Percentiles rank a stretch among this genome's conserved stretches.
These are phyloP conservation scores for Venustoraphidia nigricollis DNA, from an alignment of 2,888 invertebrate species.

Conservation along the genomic window DNA sequence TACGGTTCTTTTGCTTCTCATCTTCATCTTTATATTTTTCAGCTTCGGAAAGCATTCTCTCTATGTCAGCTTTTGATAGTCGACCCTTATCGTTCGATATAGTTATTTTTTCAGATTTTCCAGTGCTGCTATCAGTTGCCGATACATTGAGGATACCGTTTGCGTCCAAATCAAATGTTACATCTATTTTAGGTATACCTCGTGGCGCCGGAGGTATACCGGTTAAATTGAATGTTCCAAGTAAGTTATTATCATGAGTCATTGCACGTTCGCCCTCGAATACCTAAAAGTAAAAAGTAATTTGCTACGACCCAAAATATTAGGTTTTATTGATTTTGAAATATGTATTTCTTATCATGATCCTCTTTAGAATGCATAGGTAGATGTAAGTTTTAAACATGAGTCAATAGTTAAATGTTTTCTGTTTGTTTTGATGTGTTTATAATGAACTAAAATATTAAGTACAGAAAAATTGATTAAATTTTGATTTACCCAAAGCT, in stretches of 20 bases:
- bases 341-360: no score
- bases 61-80: slow-evolving; percentile 73
- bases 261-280: slow-evolving; percentile 78
- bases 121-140: slow-evolving; percentile 61
- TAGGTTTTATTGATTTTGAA: no score
- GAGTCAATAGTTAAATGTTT: no score
- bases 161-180: slow-evolving; percentile 78
- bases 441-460: no score
- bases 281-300: slow-evolving; percentile 29
- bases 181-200: slow-evolving; percentile 59
- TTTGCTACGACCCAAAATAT: background rate
- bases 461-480: no score
- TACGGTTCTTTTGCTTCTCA: slow-evolving; percentile 48
- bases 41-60: slow-evolving; percentile 68
- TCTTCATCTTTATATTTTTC: slow-evolving; percentile 66
- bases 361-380: no score
- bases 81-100: slow-evolving; percentile 80
- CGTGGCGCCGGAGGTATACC: slow-evolving; percentile 78
- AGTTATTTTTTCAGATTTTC: slow-evolving; percentile 61
- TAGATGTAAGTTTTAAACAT: no score
- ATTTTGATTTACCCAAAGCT: no score
- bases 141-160: slow-evolving; percentile 76
- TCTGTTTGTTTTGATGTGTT: no score
- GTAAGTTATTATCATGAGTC: slow-evolving; percentile 80
- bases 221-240: slow-evolving; percentile 65